A percentile compares a stretch with the other conserved stretches of the same genome.
These are phyloP conservation scores for Eulemur rufifrons DNA, from an alignment of 2,113 vertebrate species.

Conservation along the genomic window DNA sequence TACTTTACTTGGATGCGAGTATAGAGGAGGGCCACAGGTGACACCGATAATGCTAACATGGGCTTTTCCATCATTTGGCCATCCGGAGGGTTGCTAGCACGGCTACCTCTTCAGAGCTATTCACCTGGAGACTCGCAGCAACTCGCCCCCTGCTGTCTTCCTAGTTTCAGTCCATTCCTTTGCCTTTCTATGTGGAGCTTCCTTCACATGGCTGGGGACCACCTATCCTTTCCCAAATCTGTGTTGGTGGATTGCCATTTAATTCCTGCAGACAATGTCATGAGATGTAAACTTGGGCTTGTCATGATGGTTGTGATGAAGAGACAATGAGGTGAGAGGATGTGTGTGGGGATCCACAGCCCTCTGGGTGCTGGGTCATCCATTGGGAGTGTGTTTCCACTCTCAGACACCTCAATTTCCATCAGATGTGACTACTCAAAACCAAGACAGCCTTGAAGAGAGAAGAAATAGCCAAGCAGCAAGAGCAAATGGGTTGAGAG, in stretches of 20 bases:
- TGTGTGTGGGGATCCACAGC: not conserved
- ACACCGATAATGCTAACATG: not conserved
- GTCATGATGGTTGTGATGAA: not conserved
- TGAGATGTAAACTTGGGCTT: not conserved
- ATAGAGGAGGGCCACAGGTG: not conserved
- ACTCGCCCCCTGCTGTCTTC: not conserved
- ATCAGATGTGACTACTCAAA: not conserved
- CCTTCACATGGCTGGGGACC: not conserved
- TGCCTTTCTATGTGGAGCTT: not conserved
- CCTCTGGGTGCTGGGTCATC: not conserved
- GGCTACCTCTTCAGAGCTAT: not conserved
- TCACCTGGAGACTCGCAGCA: not conserved
- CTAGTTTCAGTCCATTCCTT: conserved; percentile 7
- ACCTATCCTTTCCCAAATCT: not conserved
- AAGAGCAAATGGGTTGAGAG: not conserved
- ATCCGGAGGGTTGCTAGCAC: not conserved
- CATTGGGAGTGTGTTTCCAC: not conserved
- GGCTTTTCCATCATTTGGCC: not conserved
- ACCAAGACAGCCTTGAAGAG: not conserved
- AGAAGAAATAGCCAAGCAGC: not conserved
- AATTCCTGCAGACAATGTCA: not conserved
- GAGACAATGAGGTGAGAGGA: not conserved
- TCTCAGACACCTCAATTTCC: not conserved
- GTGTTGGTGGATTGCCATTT: not conserved
- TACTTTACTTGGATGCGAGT: not conserved